Evolutionary conservation across 2,888 invertebrate species (phyloP).

Genomic region (Acanthosoma haemorrhoidale): DNA sequence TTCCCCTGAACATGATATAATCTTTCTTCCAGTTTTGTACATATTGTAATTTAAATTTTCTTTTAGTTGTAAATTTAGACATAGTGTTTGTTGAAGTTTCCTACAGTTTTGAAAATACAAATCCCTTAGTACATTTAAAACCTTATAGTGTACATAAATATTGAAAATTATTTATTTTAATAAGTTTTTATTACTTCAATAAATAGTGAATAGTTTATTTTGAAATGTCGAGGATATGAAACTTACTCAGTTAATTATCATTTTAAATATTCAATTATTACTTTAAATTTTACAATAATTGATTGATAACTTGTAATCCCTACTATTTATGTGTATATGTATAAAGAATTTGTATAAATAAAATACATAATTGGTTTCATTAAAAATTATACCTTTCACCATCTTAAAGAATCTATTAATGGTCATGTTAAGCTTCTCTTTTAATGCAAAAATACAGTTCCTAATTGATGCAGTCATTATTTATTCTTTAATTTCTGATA

Average conservation of each 20-base stretch:
- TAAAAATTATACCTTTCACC: background rate
- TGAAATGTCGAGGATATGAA: background rate
- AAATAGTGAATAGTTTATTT: background rate
- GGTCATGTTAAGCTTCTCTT: too few relatives aligned
- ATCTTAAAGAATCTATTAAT: too few relatives aligned
- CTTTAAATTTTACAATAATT: constrained; percentile 12
- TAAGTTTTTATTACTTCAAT: constrained; percentile 20
- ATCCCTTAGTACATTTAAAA: constrained; percentile 14
- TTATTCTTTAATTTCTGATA: too few relatives aligned
- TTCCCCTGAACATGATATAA: background rate
- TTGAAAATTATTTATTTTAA: constrained; percentile 6
- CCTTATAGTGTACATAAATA: background rate
- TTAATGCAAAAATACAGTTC: too few relatives aligned
- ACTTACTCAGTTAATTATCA: background rate
- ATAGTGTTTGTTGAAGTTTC: background rate
- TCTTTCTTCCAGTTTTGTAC: constrained; percentile 19
- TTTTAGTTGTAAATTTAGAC: background rate
- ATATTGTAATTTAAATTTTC: constrained; percentile 22
- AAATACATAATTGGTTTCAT: constrained; percentile 10
- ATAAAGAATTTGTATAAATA: constrained; percentile 23
- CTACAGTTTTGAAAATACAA: background rate
- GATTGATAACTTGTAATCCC: background rate
- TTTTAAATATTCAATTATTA: background rate
- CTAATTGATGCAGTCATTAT: too few relatives aligned
- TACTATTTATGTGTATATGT: constrained; percentile 23